These are phyloP conservation scores for Acomys russatus DNA, from an alignment of 2,797 vertebrate species.

Conservation along the genomic window DNA sequence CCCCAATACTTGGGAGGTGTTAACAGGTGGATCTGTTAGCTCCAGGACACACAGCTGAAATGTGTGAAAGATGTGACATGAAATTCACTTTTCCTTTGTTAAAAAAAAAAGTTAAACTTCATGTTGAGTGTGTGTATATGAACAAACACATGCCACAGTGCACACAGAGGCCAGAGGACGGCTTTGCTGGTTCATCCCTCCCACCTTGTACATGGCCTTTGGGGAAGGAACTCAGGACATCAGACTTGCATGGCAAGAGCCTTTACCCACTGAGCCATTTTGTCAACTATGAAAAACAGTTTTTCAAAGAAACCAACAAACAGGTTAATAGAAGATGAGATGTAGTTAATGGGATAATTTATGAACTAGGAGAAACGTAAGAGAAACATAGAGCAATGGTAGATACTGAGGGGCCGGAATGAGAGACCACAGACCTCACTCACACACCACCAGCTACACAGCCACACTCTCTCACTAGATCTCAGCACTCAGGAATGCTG, in stretches of 20 bases:
- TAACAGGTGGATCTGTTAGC: not conserved
- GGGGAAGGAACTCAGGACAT: not conserved
- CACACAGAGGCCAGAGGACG: too few species aligned
- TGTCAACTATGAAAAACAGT: not conserved
- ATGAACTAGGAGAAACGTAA: not conserved
- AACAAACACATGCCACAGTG: too few species aligned
- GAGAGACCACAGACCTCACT: not conserved
- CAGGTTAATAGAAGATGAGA: conserved; percentile 13
- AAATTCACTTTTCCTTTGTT: too few species aligned
- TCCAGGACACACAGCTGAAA: not conserved
- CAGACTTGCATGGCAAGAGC: not conserved
- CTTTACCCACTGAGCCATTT: not conserved
- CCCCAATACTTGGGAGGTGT: too few species aligned
- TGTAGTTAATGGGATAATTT: not conserved
- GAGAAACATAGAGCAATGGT: not conserved
- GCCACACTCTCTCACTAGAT: not conserved
- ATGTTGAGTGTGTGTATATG: not conserved
- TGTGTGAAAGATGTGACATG: too few species aligned
- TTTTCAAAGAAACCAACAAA: conserved; percentile 26
- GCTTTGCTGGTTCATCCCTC: not conserved
- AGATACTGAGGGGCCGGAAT: not conserved
- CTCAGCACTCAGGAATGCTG: not conserved
- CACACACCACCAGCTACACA: not conserved
- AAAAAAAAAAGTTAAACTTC: too few species aligned
- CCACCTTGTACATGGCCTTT: not conserved